Evolutionary conservation across 2,113 vertebrate species (phyloP).

Genomic region (Chaenogobius annularis): DNA sequence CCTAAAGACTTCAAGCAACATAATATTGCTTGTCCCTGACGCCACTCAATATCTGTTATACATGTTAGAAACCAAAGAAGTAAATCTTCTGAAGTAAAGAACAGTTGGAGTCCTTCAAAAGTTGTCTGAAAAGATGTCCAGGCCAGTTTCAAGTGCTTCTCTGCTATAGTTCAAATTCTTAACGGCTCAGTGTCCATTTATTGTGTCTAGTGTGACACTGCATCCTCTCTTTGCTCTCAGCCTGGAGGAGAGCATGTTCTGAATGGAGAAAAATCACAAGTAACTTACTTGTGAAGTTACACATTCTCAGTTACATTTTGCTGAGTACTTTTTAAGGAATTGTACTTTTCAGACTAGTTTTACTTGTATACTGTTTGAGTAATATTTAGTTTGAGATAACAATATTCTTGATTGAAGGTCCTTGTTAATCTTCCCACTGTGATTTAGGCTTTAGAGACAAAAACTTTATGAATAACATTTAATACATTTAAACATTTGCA

Average conservation of each 20-base stretch:
- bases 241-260: background rate
- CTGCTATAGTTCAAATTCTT: background rate
- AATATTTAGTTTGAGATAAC: no score
- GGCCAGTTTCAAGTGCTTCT: background rate
- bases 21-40: background rate
- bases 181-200: constrained; percentile 9
- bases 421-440: no score
- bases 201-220: constrained; percentile 7
- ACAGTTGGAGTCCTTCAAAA: background rate
- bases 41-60: background rate
- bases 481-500: no score
- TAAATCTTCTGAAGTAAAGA: background rate
- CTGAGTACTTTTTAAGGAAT: no score
- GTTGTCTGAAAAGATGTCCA: background rate
- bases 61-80: background rate
- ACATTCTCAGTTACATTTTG: no score
- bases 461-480: no score
- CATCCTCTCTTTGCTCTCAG: constrained; percentile 1
- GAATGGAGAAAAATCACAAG: constrained; percentile 13
- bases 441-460: no score
- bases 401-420: no score
- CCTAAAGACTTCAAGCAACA: background rate
- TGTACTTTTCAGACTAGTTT: no score
- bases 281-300: no score
- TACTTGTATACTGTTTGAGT: no score